Evolutionary conservation across 2,888 invertebrate genomes (phyloP).

Genomic region (Mantis religiosa): DNA sequence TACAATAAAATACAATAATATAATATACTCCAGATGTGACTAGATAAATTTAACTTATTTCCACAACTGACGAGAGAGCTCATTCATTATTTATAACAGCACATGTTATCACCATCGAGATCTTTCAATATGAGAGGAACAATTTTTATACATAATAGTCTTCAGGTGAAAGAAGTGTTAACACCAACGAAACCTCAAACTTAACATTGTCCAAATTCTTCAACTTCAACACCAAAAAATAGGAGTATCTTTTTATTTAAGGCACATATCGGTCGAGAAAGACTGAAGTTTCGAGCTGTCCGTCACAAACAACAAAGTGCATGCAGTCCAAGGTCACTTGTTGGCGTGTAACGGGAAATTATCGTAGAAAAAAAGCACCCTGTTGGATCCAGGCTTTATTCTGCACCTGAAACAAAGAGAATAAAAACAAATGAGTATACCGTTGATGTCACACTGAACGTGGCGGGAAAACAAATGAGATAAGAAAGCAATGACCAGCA

Average conservation of each 20-base stretch:
- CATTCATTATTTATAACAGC: neutral
- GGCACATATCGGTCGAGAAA: neutral
- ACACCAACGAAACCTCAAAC: neutral
- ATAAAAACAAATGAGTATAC: neutral
- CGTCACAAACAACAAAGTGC: neutral
- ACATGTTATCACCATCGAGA: neutral
- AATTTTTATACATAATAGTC: neutral
- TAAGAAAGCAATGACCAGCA: neutral
- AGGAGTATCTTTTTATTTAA: neutral
- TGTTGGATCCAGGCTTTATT: neutral
- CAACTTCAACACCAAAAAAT: too few species aligned
- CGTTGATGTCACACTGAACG: neutral
- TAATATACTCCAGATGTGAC: constrained; percentile 8
- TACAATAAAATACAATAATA: constrained; percentile 8
- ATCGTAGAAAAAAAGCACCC: neutral
- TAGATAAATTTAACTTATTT: neutral
- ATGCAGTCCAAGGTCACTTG: neutral
- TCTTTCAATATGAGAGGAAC: neutral
- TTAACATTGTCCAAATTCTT: neutral
- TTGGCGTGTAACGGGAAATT: neutral
- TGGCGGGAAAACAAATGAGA: neutral
- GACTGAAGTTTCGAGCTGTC: too few species aligned
- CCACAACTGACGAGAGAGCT: neutral
- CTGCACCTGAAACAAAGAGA: neutral
- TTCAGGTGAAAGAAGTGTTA: neutral